Conservation (phyloP, 2,113 vertebrate species). For the Mormoops blainvillei region DNA sequence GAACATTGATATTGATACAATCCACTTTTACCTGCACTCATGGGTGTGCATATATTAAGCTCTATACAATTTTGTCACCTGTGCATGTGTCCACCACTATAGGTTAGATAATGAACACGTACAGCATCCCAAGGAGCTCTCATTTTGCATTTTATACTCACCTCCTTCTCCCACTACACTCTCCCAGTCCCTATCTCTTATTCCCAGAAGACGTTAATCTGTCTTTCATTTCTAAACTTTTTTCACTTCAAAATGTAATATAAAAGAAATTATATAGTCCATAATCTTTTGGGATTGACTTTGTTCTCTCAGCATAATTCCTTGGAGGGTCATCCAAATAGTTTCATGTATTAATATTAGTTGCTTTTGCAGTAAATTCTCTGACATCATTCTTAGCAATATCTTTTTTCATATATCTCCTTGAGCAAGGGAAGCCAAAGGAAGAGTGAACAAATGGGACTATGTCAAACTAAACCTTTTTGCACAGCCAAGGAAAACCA, state of each 20-base stretch:
- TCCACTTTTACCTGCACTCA: neutral
- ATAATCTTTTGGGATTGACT: neutral
- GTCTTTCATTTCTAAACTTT: neutral
- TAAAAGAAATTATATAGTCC: neutral
- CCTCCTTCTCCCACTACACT: neutral
- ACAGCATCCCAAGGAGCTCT: neutral
- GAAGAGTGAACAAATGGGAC: neutral
- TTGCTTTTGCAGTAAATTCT: neutral
- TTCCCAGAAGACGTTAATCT: neutral
- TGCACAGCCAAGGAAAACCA: neutral
- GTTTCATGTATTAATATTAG: neutral
- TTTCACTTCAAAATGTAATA: neutral
- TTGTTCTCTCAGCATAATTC: neutral
- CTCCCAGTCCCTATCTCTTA: neutral
- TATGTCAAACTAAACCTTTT: neutral
- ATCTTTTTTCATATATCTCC: neutral
- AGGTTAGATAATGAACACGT: neutral
- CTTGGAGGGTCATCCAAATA: neutral
- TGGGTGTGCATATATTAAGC: neutral
- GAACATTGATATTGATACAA: neutral
- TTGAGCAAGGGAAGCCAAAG: neutral
- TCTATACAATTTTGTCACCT: neutral
- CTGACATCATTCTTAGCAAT: neutral
- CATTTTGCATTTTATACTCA: neutral
- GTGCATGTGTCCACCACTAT: neutral